Conservation (phyloP, 2,797 vertebrate genomes). For the Streptopelia turtur region DNA sequence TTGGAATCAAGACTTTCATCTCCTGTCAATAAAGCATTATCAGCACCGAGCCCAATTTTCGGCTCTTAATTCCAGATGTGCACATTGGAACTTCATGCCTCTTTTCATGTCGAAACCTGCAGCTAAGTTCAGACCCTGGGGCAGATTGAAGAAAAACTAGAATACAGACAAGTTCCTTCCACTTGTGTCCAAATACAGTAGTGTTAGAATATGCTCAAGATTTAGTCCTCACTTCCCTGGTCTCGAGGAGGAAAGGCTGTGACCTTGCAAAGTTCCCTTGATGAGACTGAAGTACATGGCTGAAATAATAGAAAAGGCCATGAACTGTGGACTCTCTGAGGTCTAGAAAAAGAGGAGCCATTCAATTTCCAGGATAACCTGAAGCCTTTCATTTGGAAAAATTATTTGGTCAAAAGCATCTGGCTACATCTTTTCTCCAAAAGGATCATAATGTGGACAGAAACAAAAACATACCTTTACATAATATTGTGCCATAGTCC, state of each 20-base stretch:
- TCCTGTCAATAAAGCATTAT: conserved; percentile 77
- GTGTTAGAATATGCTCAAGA: not conserved
- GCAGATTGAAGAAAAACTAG: conserved; percentile 30
- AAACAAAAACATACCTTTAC: not conserved
- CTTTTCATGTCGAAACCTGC: conserved; percentile 1
- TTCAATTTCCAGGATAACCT: not conserved
- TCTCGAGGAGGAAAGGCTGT: not conserved
- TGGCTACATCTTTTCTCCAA: not conserved
- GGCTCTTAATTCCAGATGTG: conserved; percentile 76
- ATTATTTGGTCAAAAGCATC: not conserved
- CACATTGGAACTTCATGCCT: conserved; percentile 30
- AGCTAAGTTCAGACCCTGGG: not conserved
- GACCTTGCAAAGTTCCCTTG: not conserved
- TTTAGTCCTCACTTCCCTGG: not conserved
- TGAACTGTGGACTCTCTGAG: not conserved
- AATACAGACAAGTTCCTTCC: conserved; percentile 21
- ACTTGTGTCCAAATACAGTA: not conserved
- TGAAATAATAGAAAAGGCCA: not conserved
- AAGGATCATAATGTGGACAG: not conserved
- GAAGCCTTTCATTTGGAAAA: not conserved
- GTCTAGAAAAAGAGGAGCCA: not conserved
- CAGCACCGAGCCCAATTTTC: conserved; percentile 58
- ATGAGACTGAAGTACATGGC: not conserved
- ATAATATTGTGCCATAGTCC: not conserved
- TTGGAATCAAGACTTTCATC: conserved; percentile 74